phyloP scores from a whole-genome alignment of 2,888 invertebrate species.

The Microctonus brassicae region DNA sequence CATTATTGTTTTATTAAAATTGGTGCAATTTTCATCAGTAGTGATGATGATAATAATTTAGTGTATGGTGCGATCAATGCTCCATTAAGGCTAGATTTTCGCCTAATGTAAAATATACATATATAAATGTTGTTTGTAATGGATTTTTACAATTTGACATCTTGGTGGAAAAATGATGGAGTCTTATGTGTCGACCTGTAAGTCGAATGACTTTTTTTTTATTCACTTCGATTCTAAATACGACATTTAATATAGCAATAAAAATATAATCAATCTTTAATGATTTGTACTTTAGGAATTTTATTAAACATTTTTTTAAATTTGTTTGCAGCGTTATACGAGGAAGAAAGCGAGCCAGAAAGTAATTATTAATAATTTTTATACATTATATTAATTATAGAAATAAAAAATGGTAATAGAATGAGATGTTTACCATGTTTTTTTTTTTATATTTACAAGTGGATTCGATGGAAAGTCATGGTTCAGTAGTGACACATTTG shows the following conservation, averaged over 20 bases:
- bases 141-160: conserved; percentile 41
- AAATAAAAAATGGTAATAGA: conserved; percentile 6
- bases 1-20: conserved; percentile 33
- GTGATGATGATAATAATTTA: conserved; percentile 37
- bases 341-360: conserved; percentile 89
- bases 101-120: conserved; percentile 29
- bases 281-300: conserved; percentile 4
- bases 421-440: neutral
- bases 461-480: conserved; percentile 95
- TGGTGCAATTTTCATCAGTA: conserved; percentile 34
- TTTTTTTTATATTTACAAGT: conserved; percentile 68
- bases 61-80: conserved; percentile 19
- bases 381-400: neutral
- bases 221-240: neutral
- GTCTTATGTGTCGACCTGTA: conserved; percentile 18
- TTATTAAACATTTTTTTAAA: conserved; percentile 24
- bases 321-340: conserved; percentile 82
- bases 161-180: conserved; percentile 20
- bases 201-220: neutral
- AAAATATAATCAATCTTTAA: neutral
- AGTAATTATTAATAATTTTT: conserved; percentile 68
- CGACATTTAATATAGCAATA: neutral
- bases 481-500: conserved; percentile 96
- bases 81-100: neutral
- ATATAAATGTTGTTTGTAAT: conserved; percentile 56